phyloP scores from a whole-genome alignment of 2,888 invertebrate species.

The Cartodere bifasciata region DNA sequence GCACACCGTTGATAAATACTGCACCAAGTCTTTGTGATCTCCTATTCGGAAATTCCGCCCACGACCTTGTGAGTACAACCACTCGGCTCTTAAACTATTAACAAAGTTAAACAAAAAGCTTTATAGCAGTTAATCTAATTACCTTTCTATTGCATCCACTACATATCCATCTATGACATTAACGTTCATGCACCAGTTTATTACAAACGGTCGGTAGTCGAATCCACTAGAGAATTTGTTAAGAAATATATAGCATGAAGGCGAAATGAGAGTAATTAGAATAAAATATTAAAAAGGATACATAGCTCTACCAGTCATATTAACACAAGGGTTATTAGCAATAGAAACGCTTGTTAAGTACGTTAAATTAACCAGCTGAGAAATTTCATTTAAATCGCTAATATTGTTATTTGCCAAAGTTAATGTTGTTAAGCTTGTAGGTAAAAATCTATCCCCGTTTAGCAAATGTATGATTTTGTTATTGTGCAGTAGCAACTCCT shows the following conservation, averaged over 20 bases:
- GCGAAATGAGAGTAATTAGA: constrained; percentile 1
- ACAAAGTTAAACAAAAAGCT: constrained; percentile 4
- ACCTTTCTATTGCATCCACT: constrained; percentile 86
- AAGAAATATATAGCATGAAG: constrained; percentile 6
- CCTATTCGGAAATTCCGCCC: constrained; percentile 79
- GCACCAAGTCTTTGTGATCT: constrained; percentile 67
- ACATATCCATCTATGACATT: constrained; percentile 80
- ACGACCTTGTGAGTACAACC: constrained; percentile 90
- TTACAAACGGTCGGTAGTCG: constrained; percentile 83
- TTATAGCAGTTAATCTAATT: constrained; percentile 2
- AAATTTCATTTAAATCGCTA: constrained; percentile 74
- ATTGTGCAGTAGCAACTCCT: constrained; percentile 76
- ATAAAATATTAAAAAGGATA: constrained; percentile 45
- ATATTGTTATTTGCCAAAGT: constrained; percentile 75
- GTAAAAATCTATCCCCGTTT: constrained; percentile 73
- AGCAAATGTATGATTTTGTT: constrained; percentile 73
- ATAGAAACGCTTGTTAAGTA: constrained; percentile 72
- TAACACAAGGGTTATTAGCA: constrained; percentile 78
- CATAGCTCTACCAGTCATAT: constrained; percentile 64
- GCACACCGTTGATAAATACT: constrained; percentile 73
- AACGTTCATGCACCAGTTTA: constrained; percentile 86
- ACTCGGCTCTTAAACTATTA: constrained; percentile 78
- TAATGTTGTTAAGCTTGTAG: constrained; percentile 57
- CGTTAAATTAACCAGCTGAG: constrained; percentile 62
- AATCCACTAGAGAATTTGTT: constrained; percentile 50